phyloP scores from a whole-genome alignment of 2,888 invertebrate genomes.

The Nysson spinosus region DNA sequence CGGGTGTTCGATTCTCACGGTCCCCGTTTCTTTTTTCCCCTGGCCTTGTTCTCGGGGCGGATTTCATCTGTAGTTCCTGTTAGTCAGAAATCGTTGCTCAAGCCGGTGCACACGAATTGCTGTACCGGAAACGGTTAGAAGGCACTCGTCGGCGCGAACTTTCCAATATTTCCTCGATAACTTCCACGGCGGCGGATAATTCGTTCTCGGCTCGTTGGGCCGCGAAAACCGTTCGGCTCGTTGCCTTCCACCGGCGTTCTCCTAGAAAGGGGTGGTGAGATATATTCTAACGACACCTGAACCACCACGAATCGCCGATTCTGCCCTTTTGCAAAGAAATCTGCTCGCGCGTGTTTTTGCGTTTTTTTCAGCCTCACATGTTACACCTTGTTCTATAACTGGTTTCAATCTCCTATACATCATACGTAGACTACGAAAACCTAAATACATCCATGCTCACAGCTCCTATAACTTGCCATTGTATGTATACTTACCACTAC shows the following conservation, averaged over 20 bases:
- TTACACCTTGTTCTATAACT: slow-evolving; percentile 23
- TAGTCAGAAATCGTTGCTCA: slow-evolving; percentile 42
- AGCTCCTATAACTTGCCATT: too few species aligned
- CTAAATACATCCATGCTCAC: too few species aligned
- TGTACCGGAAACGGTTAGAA: slow-evolving; percentile 35
- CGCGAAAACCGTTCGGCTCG: slow-evolving; percentile 69
- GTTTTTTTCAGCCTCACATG: slow-evolving; percentile 36
- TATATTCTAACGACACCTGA: slow-evolving; percentile 58
- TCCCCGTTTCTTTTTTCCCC: slow-evolving; percentile 19
- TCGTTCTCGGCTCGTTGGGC: slow-evolving; percentile 68
- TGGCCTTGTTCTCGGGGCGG: neutral
- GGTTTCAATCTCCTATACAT: slow-evolving; percentile 9
- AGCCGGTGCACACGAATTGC: slow-evolving; percentile 25
- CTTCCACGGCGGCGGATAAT: slow-evolving; percentile 69
- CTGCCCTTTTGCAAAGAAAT: slow-evolving; percentile 19
- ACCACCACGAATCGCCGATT: slow-evolving; percentile 43
- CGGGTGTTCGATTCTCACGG: slow-evolving; percentile 48
- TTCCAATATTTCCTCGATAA: slow-evolving; percentile 67
- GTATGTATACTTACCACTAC: slow-evolving; percentile 3
- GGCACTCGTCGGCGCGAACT: slow-evolving; percentile 50
- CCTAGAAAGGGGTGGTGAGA: slow-evolving; percentile 2
- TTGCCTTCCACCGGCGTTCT: slow-evolving; percentile 42
- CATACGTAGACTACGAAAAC: too few species aligned
- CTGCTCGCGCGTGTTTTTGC: slow-evolving; percentile 54
- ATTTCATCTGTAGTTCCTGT: slow-evolving; percentile 29